Conservation (phyloP, 2,797 vertebrate species). For the Pelodytes ibericus region DNA sequence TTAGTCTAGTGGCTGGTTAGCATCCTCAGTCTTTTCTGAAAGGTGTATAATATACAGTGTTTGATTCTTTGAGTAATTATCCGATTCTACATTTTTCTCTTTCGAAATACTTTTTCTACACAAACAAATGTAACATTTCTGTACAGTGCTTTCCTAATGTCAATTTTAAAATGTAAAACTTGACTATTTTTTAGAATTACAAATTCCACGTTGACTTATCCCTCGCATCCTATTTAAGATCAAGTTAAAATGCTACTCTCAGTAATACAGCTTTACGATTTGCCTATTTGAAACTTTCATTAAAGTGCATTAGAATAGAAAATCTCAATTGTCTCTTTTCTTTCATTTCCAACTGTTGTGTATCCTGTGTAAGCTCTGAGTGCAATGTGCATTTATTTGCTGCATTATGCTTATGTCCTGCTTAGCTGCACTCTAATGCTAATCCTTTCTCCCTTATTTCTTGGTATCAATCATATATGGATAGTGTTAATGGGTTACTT, state of each 20-base stretch:
- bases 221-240: conserved; percentile 46
- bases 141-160: conserved; percentile 32
- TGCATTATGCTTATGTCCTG: no score
- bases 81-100: neutral
- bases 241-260: conserved; percentile 36
- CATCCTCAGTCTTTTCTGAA: neutral
- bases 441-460: no score
- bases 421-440: no score
- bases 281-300: conserved; percentile 31
- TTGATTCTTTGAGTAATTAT: neutral
- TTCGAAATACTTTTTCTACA: neutral
- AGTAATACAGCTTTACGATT: conserved; percentile 31
- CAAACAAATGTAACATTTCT: conserved; percentile 37
- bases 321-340: neutral
- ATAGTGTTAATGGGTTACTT: no score
- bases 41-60: neutral
- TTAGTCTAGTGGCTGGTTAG: neutral
- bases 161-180: neutral
- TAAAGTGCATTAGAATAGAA: conserved; percentile 47
- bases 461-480: no score
- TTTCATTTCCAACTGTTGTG: no score
- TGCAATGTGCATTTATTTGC: no score
- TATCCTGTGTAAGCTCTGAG: no score
- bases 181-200: conserved; percentile 20
- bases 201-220: conserved; percentile 31